Conservation (phyloP, 2,888 invertebrate genomes). For the Amblyjoppa proteus region DNA sequence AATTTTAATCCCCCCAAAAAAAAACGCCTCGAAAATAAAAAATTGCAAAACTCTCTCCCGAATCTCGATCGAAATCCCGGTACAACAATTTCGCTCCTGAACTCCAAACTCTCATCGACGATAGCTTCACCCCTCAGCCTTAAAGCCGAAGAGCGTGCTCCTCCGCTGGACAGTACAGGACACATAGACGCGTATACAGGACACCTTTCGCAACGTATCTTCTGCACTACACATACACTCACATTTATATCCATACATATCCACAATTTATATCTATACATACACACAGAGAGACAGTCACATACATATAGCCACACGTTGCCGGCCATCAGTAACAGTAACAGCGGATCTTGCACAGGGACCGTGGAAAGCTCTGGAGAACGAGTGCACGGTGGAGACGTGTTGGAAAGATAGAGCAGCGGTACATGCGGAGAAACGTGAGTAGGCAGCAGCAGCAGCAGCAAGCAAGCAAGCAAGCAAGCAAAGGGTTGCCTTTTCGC, state of each 20-base stretch:
- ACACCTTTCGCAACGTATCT: too few relatives aligned
- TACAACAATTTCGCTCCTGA: too few relatives aligned
- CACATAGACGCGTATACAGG: too few relatives aligned
- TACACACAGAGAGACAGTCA: neutral
- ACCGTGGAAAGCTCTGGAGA: constrained; percentile 19
- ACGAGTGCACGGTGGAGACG: constrained; percentile 1
- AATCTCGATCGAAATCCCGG: too few relatives aligned
- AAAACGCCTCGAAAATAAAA: too few relatives aligned
- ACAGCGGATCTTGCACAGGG: constrained; percentile 25
- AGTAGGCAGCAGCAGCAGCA: constrained; percentile 19
- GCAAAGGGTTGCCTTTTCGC: constrained; percentile 44
- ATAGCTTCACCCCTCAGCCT: constrained; percentile 24
- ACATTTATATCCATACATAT: too few relatives aligned
- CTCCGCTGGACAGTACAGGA: neutral
- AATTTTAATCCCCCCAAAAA: too few relatives aligned
- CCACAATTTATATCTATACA: neutral
- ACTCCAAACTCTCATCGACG: neutral
- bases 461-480: neutral
- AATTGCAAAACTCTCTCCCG: too few relatives aligned
- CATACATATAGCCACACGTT: neutral
- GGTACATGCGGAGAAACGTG: constrained; percentile 39
- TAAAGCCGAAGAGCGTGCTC: constrained; percentile 12
- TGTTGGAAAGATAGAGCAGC: constrained; percentile 12
- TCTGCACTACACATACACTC: too few relatives aligned
- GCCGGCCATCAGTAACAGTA: constrained; percentile 4